phyloP scores from a whole-genome alignment of 2,888 invertebrate species.

The Digitonthophagus gazella region DNA sequence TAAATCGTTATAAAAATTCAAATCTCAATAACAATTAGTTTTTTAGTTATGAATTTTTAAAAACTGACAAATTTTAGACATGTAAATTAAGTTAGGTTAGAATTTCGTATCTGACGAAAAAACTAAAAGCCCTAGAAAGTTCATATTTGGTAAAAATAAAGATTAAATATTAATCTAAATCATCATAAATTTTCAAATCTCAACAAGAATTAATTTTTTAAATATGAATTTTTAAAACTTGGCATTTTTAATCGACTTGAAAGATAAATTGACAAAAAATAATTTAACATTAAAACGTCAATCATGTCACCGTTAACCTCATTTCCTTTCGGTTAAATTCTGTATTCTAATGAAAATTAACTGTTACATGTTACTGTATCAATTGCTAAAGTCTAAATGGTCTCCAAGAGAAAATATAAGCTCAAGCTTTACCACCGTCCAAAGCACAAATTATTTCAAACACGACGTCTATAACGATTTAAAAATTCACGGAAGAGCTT shows the following conservation, averaged over 20 bases:
- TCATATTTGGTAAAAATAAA: no score
- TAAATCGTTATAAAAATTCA: no score
- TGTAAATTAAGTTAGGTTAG: no score
- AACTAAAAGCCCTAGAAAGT: no score
- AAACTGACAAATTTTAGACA: no score
- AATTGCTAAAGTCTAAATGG: neutral
- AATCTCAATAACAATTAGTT: no score
- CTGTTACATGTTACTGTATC: conserved; percentile 4
- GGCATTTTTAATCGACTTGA: no score
- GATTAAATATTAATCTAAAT: no score
- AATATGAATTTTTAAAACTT: neutral
- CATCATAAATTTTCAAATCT: no score
- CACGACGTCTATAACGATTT: neutral
- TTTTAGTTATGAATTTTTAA: no score
- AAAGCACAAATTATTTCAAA: neutral
- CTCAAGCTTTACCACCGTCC: neutral
- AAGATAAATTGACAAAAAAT: neutral
- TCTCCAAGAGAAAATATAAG: neutral
- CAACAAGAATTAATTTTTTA: no score
- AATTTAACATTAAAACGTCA: neutral
- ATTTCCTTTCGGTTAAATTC: neutral
- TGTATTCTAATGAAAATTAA: conserved; percentile 13
- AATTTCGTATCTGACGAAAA: no score
- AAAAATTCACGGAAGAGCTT: conserved; percentile 64
- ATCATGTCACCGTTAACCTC: neutral